Percentiles rank a stretch among this genome's conserved stretches.
phyloP scores from a whole-genome alignment of 2,113 vertebrate genomes.

The Otolemur garnettii region DNA sequence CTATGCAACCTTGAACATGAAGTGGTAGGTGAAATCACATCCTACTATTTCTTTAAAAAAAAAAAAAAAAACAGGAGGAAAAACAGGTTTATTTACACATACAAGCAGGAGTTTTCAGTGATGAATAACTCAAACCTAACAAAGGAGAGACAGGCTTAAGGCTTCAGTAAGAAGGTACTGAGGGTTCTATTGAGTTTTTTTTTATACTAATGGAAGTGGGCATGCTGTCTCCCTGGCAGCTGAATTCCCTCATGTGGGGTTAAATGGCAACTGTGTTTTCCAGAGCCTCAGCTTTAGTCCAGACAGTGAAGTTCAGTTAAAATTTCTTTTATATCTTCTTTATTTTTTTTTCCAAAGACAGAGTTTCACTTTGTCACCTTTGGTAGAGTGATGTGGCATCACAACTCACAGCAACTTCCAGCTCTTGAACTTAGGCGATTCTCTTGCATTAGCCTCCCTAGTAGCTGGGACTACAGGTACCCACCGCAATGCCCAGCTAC shows the following conservation, averaged over 20 bases:
- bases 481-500: too few relatives aligned
- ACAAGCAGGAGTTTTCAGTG: neutral
- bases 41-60: neutral
- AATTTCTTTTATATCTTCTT: neutral
- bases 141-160: neutral
- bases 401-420: too few relatives aligned
- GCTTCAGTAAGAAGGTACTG: neutral
- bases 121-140: neutral
- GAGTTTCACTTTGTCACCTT: too few relatives aligned
- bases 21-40: neutral
- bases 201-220: neutral
- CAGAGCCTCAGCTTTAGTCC: neutral
- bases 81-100: neutral
- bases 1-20: neutral
- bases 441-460: too few relatives aligned
- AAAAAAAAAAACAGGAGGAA: neutral
- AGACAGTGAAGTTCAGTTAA: conserved; percentile 29
- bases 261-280: neutral
- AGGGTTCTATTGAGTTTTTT: neutral
- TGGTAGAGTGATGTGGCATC: too few relatives aligned
- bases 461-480: too few relatives aligned
- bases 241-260: neutral
- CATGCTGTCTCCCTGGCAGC: neutral
- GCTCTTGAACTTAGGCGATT: too few relatives aligned
- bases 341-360: too few relatives aligned